Percentiles rank a stretch among this genome's conserved stretches.
Conservation (phyloP, 2,888 invertebrate species). For the Anarsia innoxiella region DNA sequence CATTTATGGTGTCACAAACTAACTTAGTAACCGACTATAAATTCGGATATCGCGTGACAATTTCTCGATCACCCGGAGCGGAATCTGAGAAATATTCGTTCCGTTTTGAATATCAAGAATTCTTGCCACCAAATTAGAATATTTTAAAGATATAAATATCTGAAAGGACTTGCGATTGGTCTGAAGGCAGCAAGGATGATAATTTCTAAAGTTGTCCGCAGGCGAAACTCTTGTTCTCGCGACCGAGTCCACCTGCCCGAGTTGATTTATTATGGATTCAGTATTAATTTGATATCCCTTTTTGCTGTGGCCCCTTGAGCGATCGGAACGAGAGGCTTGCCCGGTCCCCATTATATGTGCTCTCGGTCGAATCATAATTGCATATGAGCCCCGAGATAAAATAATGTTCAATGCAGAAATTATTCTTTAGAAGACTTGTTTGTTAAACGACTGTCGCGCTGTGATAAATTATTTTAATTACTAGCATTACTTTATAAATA, state of each 20-base stretch:
- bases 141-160: slow-evolving; percentile 17
- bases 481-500: slow-evolving; percentile 6
- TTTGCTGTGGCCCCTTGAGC: slow-evolving; percentile 70
- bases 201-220: slow-evolving; percentile 68
- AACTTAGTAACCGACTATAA: slow-evolving; percentile 5
- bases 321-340: slow-evolving; percentile 57
- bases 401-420: slow-evolving; percentile 51
- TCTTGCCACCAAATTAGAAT: slow-evolving; percentile 30
- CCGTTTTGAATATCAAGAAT: slow-evolving; percentile 42
- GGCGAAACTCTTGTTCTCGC: slow-evolving; percentile 62
- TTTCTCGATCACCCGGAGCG: slow-evolving; percentile 22
- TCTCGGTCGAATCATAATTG: slow-evolving; percentile 69
- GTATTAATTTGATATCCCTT: slow-evolving; percentile 75
- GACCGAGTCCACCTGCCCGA: slow-evolving; percentile 67
- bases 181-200: slow-evolving; percentile 43
- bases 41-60: slow-evolving; percentile 36
- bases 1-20: slow-evolving; percentile 12
- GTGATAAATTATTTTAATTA: slow-evolving; percentile 11
- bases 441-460: slow-evolving; percentile 20
- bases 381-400: slow-evolving; percentile 63
- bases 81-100: slow-evolving; percentile 26
- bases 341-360: slow-evolving; percentile 66
- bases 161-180: slow-evolving; percentile 20
- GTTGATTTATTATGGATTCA: slow-evolving; percentile 75
- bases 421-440: slow-evolving; percentile 27